These are phyloP conservation scores for Coptodon bakossiorum DNA, from an alignment of 2,113 vertebrate species.

Conservation along the genomic window DNA sequence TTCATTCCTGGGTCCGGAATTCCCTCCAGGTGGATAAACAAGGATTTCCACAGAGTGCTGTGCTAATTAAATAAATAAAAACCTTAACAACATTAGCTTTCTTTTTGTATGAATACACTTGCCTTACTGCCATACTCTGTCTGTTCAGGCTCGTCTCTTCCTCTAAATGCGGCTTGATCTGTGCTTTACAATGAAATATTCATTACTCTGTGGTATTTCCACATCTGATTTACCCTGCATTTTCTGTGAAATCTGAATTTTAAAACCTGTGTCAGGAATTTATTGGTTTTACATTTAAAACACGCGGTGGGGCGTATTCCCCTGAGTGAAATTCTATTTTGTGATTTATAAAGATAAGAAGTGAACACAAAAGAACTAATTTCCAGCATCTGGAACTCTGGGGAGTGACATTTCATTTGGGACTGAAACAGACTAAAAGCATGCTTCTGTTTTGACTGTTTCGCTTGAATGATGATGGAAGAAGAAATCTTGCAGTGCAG, in stretches of 20 bases:
- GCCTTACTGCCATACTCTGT: not conserved
- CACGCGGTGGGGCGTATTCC: not conserved
- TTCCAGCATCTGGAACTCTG: slow-evolving; percentile 18
- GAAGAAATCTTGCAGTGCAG: not conserved
- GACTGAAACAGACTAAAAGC: slow-evolving; percentile 21
- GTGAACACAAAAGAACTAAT: slow-evolving; percentile 34
- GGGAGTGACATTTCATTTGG: slow-evolving; percentile 29
- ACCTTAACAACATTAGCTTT: slow-evolving; percentile 27
- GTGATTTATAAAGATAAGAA: slow-evolving; percentile 41
- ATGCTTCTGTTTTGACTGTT: not conserved
- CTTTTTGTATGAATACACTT: slow-evolving; percentile 11
- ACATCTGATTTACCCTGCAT: slow-evolving; percentile 34
- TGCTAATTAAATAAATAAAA: slow-evolving; percentile 62
- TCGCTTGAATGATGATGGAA: slow-evolving; percentile 12
- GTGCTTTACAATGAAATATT: slow-evolving; percentile 59
- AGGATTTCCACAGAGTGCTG: slow-evolving; percentile 43
- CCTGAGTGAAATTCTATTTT: slow-evolving; percentile 15
- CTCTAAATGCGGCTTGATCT: slow-evolving; percentile 31
- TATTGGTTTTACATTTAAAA: slow-evolving; percentile 54
- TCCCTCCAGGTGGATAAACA: slow-evolving; percentile 52
- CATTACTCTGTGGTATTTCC: slow-evolving; percentile 50
- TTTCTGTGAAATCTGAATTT: slow-evolving; percentile 43
- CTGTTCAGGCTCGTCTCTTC: not conserved
- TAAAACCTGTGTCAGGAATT: slow-evolving; percentile 30
- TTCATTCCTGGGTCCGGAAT: slow-evolving; percentile 40